Conservation (phyloP, 2,888 invertebrate genomes). For the Hydroisotoma schaefferi region DNA sequence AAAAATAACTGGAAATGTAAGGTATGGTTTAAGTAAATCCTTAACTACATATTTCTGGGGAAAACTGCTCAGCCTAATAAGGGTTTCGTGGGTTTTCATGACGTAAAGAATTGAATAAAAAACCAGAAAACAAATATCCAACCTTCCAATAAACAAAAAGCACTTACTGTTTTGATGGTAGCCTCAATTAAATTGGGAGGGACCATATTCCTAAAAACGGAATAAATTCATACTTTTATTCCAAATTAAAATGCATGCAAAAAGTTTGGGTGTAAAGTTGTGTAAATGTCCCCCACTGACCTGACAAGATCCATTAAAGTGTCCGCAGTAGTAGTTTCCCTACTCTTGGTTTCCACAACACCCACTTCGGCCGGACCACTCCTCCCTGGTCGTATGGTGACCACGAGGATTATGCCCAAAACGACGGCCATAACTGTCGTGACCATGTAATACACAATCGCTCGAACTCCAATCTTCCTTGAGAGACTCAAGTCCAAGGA, state of each 20-base stretch:
- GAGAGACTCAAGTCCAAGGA: constrained; percentile 85
- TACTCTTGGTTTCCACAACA: constrained; percentile 33
- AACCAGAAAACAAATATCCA: no score
- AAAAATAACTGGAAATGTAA: no score
- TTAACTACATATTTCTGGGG: no score
- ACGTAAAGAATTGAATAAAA: no score
- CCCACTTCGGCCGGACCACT: constrained; percentile 20
- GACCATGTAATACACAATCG: constrained; percentile 86
- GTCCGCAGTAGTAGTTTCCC: constrained; percentile 75
- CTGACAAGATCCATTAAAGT: constrained; percentile 87
- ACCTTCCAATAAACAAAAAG: no score
- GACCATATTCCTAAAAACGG: constrained; percentile 77
- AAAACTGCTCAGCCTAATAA: no score
- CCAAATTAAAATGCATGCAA: background rate
- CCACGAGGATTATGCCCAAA: constrained; percentile 82
- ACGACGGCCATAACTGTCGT: constrained; percentile 92
- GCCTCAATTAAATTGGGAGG: constrained; percentile 87
- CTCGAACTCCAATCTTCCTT: constrained; percentile 78
- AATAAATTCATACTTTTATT: constrained; percentile 34
- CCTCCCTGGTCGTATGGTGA: constrained; percentile 74
- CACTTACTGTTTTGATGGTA: constrained; percentile 71
- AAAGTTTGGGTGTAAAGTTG: background rate
- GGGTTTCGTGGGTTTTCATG: no score
- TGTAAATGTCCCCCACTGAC: no score
- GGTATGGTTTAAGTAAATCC: no score